phyloP scores from a whole-genome alignment of 2,888 invertebrate genomes.

The Drosophila anomelani region DNA sequence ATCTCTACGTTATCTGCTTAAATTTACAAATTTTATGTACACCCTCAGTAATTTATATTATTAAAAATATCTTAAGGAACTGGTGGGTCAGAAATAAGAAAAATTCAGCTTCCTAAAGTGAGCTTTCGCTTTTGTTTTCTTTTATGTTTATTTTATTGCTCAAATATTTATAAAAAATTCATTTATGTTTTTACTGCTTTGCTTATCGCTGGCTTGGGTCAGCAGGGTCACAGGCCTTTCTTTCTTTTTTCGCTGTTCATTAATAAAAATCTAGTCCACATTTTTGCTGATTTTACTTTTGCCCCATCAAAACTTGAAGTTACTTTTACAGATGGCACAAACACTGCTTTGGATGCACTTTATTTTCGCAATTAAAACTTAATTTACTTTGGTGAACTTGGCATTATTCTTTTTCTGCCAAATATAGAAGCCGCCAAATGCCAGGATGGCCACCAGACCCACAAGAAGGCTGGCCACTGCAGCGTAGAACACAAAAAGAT shows the following conservation, averaged over 20 bases:
- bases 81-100: background rate
- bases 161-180: too few relatives aligned
- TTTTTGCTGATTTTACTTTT: background rate
- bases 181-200: background rate
- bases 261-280: background rate
- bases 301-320: background rate
- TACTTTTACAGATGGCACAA: background rate
- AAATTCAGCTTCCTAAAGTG: background rate
- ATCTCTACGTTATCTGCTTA: too few relatives aligned
- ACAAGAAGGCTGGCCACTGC: conserved; percentile 63
- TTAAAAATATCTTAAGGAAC: too few relatives aligned
- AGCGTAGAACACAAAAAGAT: conserved; percentile 83
- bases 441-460: conserved; percentile 47
- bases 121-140: background rate
- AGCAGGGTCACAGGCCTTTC: background rate
- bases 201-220: background rate
- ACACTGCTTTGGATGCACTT: conserved; percentile 7
- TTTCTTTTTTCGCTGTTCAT: background rate
- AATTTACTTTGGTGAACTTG: conserved; percentile 73
- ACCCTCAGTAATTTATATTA: too few relatives aligned
- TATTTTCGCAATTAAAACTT: conserved; percentile 16
- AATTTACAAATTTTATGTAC: too few relatives aligned
- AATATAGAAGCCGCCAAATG: conserved; percentile 47
- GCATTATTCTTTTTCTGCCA: conserved; percentile 61
- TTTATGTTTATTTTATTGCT: background rate